Conservation (phyloP, 2,797 vertebrate species). For the Balearica regulorum region DNA sequence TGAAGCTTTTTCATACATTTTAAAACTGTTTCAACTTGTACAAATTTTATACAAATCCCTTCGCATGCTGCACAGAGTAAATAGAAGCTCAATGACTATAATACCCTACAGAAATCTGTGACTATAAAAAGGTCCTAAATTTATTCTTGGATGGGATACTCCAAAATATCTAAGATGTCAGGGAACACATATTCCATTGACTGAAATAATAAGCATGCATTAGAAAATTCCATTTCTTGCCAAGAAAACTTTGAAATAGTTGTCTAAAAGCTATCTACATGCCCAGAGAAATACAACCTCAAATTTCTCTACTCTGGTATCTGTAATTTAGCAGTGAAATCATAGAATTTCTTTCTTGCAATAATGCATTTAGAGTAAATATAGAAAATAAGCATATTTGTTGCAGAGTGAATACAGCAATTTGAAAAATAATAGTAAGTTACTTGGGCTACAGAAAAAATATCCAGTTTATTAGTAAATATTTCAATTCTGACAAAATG, state of each 20-base stretch:
- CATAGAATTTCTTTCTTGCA: neutral
- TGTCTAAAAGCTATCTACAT: neutral
- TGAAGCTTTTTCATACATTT: neutral
- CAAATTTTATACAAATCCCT: neutral
- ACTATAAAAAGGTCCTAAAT: neutral
- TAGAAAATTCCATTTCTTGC: neutral
- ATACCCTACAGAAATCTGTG: neutral
- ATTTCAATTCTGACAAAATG: neutral
- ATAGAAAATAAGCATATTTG: neutral
- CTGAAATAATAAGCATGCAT: neutral
- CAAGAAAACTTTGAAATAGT: neutral
- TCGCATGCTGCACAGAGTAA: neutral
- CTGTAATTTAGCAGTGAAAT: conserved; percentile 5
- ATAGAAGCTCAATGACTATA: neutral
- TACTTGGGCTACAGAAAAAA: neutral
- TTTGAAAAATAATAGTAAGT: neutral
- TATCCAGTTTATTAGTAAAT: neutral
- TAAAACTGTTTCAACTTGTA: neutral
- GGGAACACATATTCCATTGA: neutral
- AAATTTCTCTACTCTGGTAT: neutral
- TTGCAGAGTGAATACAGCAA: neutral
- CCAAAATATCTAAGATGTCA: neutral
- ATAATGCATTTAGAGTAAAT: neutral
- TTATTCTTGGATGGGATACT: neutral
- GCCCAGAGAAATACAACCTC: neutral